Percentiles rank a stretch among this genome's conserved stretches.
phyloP scores from a whole-genome alignment of 2,797 vertebrate species.

The Poeciliopsis turneri region DNA sequence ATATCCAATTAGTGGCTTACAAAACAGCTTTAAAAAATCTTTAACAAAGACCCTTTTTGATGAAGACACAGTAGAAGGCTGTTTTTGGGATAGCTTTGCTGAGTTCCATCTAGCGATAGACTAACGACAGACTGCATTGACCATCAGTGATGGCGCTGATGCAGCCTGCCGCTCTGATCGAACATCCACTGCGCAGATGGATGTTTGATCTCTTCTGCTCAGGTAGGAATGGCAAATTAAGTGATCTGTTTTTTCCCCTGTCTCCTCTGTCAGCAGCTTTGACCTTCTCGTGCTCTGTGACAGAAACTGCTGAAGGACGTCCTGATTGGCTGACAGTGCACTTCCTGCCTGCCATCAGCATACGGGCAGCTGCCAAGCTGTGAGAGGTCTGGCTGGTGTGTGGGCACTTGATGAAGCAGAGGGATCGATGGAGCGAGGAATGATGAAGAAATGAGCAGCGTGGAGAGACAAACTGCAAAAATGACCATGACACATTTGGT shows the following conservation, averaged over 20 bases:
- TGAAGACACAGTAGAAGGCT: neutral
- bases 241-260: slow-evolving; percentile 39
- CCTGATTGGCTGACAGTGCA: slow-evolving; percentile 80
- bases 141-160: slow-evolving; percentile 27
- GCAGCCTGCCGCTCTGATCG: slow-evolving; percentile 22
- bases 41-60: neutral
- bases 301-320: slow-evolving; percentile 72
- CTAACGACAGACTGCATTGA: slow-evolving; percentile 11
- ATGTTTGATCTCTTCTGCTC: slow-evolving; percentile 48
- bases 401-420: slow-evolving; percentile 84
- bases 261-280: slow-evolving; percentile 69
- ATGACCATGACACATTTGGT: slow-evolving; percentile 66
- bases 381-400: slow-evolving; percentile 66
- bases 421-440: slow-evolving; percentile 92
- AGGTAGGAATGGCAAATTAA: slow-evolving; percentile 70
- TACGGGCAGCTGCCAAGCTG: slow-evolving; percentile 74
- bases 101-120: neutral
- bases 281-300: slow-evolving; percentile 64
- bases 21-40: neutral
- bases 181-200: slow-evolving; percentile 24
- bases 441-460: slow-evolving; percentile 88
- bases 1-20: neutral
- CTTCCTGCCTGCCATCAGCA: slow-evolving; percentile 74
- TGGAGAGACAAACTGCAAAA: slow-evolving; percentile 77
- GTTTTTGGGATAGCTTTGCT: neutral